A percentile compares a stretch with the other conserved stretches of the same genome.
Evolutionary conservation across 2,797 vertebrate genomes (phyloP).

Genomic region (Anguilla pacifica): DNA sequence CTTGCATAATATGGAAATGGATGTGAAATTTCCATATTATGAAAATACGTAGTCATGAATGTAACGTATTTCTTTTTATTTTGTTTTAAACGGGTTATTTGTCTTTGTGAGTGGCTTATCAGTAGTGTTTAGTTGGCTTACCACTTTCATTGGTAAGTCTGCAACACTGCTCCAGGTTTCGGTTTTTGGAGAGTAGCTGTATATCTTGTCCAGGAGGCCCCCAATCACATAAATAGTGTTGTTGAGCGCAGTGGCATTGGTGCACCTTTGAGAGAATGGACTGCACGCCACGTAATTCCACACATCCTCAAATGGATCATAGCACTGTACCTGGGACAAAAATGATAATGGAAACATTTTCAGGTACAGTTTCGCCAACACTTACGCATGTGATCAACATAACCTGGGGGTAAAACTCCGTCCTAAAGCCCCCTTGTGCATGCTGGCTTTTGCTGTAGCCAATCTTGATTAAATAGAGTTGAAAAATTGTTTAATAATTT

Average conservation of each 20-base stretch:
- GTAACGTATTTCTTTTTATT: too few relatives aligned
- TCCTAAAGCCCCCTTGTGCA: not conserved
- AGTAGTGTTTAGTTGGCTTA: conserved; percentile 49
- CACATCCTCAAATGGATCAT: conserved; percentile 63
- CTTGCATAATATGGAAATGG: not conserved
- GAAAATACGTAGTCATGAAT: not conserved
- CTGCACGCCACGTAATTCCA: conserved; percentile 66
- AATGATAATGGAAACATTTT: not conserved
- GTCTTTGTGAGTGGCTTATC: not conserved
- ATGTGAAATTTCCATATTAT: not conserved
- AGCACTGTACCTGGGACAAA: conserved; percentile 75
- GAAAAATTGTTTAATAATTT: not conserved
- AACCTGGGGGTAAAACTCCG: not conserved
- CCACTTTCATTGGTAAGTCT: conserved; percentile 70
- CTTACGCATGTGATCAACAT: not conserved
- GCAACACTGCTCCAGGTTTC: conserved; percentile 70
- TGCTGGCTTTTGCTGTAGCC: not conserved
- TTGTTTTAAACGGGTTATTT: not conserved
- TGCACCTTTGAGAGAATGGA: conserved; percentile 74
- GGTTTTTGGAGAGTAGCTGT: conserved; percentile 64
- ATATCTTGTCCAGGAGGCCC: conserved; percentile 74
- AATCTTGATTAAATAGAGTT: not conserved
- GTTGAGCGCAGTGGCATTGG: conserved; percentile 70
- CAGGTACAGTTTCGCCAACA: not conserved
- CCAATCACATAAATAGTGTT: conserved; percentile 73